Conservation (phyloP, 2,888 invertebrate species). For the Ethmia dodecea region DNA sequence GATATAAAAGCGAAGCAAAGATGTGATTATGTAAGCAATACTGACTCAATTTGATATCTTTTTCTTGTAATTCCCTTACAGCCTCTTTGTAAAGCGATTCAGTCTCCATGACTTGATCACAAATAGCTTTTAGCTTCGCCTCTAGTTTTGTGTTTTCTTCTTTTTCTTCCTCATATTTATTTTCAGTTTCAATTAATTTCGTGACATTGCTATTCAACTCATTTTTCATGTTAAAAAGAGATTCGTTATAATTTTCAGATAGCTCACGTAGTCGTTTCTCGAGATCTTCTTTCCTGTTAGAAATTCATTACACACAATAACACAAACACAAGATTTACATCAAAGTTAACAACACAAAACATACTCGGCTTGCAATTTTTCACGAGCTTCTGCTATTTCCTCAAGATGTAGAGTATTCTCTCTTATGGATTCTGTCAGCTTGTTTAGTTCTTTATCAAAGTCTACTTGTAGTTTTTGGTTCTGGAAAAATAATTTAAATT, state of each 20-base stretch:
- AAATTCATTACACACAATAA: not conserved
- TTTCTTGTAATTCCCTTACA: conserved; percentile 29
- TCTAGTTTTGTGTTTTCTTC: conserved; percentile 40
- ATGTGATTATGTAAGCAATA: no score
- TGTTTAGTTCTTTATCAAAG: conserved; percentile 49
- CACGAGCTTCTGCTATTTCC: conserved; percentile 52
- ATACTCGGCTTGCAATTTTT: conserved; percentile 58
- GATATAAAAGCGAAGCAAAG: no score
- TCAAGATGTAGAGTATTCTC: conserved; percentile 52
- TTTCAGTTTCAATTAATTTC: conserved; percentile 47
- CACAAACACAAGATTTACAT: no score
- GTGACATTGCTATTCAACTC: conserved; percentile 39
- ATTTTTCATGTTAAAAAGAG: conserved; percentile 37
- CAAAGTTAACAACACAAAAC: conserved; percentile 16
- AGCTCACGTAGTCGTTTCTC: conserved; percentile 47
- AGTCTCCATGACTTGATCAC: conserved; percentile 37
- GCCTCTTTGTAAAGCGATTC: conserved; percentile 37
- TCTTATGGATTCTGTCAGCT: conserved; percentile 49
- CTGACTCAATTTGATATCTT: conserved; percentile 33
- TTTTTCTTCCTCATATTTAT: conserved; percentile 39
- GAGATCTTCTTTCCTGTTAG: conserved; percentile 55
- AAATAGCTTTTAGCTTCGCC: conserved; percentile 34
- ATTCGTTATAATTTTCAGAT: conserved; percentile 46
- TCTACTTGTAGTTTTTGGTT: conserved; percentile 47
- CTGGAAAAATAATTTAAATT: conserved; percentile 25